Conservation (phyloP, 2,888 invertebrate genomes). For the Pristionchus japonicus region DNA sequence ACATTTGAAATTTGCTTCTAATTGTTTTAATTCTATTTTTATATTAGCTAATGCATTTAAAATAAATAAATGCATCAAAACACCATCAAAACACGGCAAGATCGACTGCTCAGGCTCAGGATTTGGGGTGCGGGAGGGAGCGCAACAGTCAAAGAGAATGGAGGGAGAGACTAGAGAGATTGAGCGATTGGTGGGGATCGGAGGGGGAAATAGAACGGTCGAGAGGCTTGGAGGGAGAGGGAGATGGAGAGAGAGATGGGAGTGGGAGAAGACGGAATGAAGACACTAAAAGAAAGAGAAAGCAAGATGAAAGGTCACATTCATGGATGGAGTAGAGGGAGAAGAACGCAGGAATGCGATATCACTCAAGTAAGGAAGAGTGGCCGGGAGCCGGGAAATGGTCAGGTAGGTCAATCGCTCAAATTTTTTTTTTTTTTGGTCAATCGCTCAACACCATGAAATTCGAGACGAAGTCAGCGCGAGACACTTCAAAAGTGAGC, state of each 20-base stretch:
- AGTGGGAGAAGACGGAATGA: constrained; percentile 15
- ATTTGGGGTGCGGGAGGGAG: constrained; percentile 18
- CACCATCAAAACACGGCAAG: too few relatives aligned
- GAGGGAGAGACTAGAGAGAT: constrained; percentile 26
- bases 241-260: not conserved
- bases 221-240: constrained; percentile 8
- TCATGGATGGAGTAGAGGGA: not conserved
- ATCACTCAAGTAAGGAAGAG: not conserved
- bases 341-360: not conserved
- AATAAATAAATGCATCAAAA: not conserved
- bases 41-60: not conserved
- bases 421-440: too few relatives aligned
- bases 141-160: constrained; percentile 30
- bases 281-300: constrained; percentile 40
- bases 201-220: constrained; percentile 33
- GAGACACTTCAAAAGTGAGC: constrained; percentile 24
- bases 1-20: not conserved
- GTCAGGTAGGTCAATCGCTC: not conserved
- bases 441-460: not conserved
- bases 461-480: not conserved
- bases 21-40: not conserved
- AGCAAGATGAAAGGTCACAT: constrained; percentile 36
- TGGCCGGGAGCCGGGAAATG: too few relatives aligned
- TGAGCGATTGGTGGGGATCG: constrained; percentile 39
- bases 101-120: not conserved